A percentile compares a stretch with the other conserved stretches of the same genome.
Conservation (phyloP, 2,797 vertebrate genomes). For the Peromyscus eremicus region DNA sequence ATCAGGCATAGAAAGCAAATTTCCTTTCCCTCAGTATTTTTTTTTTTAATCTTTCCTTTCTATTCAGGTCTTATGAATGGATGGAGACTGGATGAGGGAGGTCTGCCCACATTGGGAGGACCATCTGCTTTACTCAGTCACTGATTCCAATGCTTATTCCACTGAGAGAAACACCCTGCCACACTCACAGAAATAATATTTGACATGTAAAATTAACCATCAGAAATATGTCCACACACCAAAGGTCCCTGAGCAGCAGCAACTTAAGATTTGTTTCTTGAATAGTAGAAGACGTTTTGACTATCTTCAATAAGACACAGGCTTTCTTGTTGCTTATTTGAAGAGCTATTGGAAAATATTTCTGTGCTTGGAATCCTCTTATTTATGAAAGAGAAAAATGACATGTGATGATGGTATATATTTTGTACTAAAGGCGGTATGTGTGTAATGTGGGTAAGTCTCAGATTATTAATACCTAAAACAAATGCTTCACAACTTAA, state of each 20-base stretch:
- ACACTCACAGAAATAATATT: background rate
- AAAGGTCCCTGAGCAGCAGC: background rate
- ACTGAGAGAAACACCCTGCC: background rate
- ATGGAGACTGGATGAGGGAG: background rate
- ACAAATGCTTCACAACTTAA: conserved; percentile 44
- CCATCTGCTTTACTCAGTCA: background rate
- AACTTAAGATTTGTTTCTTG: conserved; percentile 24
- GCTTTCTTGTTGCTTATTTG: background rate
- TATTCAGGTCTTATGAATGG: background rate
- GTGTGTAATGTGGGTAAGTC: background rate
- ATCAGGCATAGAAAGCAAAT: background rate
- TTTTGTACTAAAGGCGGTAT: background rate
- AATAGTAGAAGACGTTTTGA: conserved; percentile 26
- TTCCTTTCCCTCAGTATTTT: background rate
- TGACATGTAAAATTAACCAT: background rate
- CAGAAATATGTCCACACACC: background rate
- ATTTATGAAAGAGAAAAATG: conserved; percentile 10
- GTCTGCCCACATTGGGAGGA: background rate
- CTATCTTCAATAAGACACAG: background rate
- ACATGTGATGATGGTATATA: background rate
- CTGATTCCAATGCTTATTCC: background rate
- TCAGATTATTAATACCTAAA: conserved; percentile 35
- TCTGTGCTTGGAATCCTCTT: conserved; percentile 2
- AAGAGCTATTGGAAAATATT: conserved; percentile 16
- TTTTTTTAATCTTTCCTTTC: background rate